These are phyloP conservation scores for Rhea americana DNA, from an alignment of 2,113 vertebrate genomes.

Conservation along the genomic window DNA sequence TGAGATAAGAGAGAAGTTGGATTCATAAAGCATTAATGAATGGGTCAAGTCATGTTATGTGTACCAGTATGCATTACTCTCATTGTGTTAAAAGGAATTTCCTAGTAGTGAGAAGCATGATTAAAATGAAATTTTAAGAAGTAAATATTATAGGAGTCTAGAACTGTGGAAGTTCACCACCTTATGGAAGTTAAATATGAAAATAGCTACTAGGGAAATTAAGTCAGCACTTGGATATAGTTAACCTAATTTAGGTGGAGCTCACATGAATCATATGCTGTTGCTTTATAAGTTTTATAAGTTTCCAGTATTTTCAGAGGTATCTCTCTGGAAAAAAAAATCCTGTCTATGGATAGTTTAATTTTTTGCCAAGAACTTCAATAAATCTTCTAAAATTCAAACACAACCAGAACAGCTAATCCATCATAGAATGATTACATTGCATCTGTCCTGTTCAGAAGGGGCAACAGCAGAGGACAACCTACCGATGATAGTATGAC, in stretches of 20 bases:
- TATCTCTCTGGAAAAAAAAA: not conserved
- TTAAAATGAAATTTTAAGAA: not conserved
- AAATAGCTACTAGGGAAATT: too few species aligned
- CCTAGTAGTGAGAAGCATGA: not conserved
- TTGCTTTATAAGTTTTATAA: too few species aligned
- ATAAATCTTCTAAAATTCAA: not conserved
- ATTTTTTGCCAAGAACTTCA: not conserved
- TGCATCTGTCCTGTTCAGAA: not conserved
- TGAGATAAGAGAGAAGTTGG: not conserved
- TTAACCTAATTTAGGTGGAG: too few species aligned
- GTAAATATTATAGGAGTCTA: too few species aligned
- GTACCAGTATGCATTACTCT: not conserved
- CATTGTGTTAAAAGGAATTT: not conserved
- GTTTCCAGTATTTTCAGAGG: not conserved
- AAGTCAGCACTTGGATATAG: too few species aligned
- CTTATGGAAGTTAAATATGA: too few species aligned
- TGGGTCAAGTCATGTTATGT: not conserved
- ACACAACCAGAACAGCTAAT: not conserved
- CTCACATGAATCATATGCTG: too few species aligned
- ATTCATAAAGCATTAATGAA: not conserved
- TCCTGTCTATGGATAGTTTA: not conserved
- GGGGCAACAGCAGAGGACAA: too few species aligned
- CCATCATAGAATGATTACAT: not conserved
- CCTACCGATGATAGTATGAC: too few species aligned
- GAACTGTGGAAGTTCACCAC: too few species aligned